phyloP scores from a whole-genome alignment of 2,888 invertebrate genomes.

The Drosophila nigricruria region DNA sequence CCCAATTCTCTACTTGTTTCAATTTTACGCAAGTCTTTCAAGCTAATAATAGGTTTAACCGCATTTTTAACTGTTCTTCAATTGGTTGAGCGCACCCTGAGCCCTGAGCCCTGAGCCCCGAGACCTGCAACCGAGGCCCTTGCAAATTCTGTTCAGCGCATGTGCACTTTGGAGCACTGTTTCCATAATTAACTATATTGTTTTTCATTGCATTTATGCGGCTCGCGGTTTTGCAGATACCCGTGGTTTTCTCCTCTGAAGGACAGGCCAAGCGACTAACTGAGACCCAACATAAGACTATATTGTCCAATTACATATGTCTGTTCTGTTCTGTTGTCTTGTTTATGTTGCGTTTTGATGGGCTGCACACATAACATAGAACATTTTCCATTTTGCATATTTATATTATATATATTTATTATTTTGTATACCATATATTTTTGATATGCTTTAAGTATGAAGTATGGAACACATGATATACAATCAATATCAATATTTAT shows the following conservation, averaged over 20 bases:
- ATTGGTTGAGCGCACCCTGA: slow-evolving; percentile 56
- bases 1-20: slow-evolving; percentile 64
- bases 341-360: slow-evolving; percentile 5
- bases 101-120: too few relatives aligned
- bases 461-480: too few relatives aligned
- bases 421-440: not conserved
- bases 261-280: not conserved
- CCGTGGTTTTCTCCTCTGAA: slow-evolving; percentile 1
- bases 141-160: slow-evolving; percentile 53
- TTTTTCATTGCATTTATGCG: slow-evolving; percentile 60
- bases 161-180: slow-evolving; percentile 71
- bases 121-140: slow-evolving; percentile 23
- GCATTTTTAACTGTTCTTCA: slow-evolving; percentile 79
- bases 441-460: too few relatives aligned
- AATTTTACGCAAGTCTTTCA: slow-evolving; percentile 70
- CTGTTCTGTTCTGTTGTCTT: slow-evolving; percentile 7
- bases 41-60: slow-evolving; percentile 80
- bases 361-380: not conserved
- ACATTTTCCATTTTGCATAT: not conserved
- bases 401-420: not conserved
- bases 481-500: too few relatives aligned
- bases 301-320: slow-evolving; percentile 12
- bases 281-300: not conserved
- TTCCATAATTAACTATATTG: slow-evolving; percentile 79
- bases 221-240: slow-evolving; percentile 27